phyloP scores from a whole-genome alignment of 1,140 invertebrate species.

The Aphelenchoides avenae region DNA sequence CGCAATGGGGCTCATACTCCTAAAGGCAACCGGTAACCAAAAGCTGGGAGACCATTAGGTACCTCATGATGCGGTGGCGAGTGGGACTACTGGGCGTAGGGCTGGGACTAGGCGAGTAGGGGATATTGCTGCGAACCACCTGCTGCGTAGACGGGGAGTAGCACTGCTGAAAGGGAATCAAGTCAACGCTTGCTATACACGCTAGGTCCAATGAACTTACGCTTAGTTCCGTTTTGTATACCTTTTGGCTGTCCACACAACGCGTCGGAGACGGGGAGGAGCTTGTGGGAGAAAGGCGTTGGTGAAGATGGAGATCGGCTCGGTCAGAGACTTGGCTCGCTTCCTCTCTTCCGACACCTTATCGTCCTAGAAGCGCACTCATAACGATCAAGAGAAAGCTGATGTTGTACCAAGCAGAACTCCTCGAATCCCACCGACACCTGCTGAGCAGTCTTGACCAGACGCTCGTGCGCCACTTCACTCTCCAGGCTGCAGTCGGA shows the following conservation, averaged over 20 bases:
- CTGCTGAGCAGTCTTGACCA: constrained; percentile 43
- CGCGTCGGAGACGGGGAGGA: constrained; percentile 43
- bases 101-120: constrained; percentile 46
- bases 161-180: constrained; percentile 35
- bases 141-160: constrained; percentile 45
- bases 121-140: constrained; percentile 39
- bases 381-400: neutral
- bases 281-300: constrained; percentile 41
- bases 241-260: constrained; percentile 38
- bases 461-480: constrained; percentile 44
- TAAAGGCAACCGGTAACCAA: no score
- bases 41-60: neutral
- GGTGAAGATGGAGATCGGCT: constrained; percentile 47
- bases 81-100: constrained; percentile 42
- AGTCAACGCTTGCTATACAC: neutral
- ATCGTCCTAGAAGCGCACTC: constrained; percentile 36
- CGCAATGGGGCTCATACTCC: constrained; percentile 43
- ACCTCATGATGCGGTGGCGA: constrained; percentile 39
- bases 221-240: constrained; percentile 6
- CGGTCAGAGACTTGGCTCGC: constrained; percentile 44
- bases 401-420: constrained; percentile 36
- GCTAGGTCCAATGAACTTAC: neutral
- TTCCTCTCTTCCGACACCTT: constrained; percentile 44
- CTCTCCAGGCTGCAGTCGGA: constrained; percentile 40
- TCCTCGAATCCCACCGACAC: constrained; percentile 45